Evolutionary conservation across 1,140 invertebrate species (phyloP), one percentile per base, ranked within the genome.

Genomic region (Drosophila sproati): DNA sequence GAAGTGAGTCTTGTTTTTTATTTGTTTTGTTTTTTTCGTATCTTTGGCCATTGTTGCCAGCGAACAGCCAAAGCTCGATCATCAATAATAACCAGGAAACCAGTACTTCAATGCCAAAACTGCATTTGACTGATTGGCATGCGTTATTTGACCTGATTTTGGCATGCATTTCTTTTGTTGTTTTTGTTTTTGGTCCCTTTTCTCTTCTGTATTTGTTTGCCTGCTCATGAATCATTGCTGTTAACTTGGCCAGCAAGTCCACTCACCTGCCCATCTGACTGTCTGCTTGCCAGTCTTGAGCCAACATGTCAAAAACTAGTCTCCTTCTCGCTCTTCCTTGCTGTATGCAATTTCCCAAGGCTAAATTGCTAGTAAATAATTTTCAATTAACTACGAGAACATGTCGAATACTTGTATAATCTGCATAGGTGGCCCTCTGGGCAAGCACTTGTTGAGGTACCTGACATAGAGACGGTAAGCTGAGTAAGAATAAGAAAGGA

Each of bases 71-170:
- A 45, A 55, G 60, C 80, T 66, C 66, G 73, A 67, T 83, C 85
- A 88, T 88, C 83, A 87, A 80, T 87, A 88, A 83, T 88, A 80
- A 88, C 73, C 61, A 50, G 69, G 73, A 88, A 77, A 80, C 67
- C 70, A 48, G 55, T 79, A 69, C 79, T 62, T 37, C 55, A 52
- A 8, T 67, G 71, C 35, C 57, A 59, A 76, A 69, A 59, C 66
- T 88, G 85, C 83, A 88, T 61, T 77, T 61, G 77, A 75, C 62
- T 88, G 83, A 89, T 88, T 88, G 83, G 89, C 83, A 89, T 77
- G 79, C 64, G 71, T 68, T 64, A 34, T 73, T 48, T 78, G 83
- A 88, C 82, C 82, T 59, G 64, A 55, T 74, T 83, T 70, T 67
- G 64, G 60, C 76, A 78, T 78, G 54, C 64, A 43, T 62, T 57